phyloP scores from a whole-genome alignment of 2,888 invertebrate genomes.

The Alloplasta piceator region DNA sequence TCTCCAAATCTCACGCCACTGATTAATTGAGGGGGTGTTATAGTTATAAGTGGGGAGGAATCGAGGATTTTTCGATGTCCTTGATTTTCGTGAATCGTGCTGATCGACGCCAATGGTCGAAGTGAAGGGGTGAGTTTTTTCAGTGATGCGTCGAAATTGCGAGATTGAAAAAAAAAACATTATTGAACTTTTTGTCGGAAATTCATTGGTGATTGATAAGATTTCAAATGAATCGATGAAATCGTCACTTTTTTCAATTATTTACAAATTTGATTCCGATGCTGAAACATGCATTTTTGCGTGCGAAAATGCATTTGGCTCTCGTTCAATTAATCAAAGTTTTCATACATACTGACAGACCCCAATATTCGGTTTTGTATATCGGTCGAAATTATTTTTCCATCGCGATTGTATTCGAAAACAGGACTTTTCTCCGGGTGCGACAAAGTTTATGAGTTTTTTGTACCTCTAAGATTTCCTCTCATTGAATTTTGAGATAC shows the following conservation, averaged over 20 bases:
- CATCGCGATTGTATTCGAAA: conserved; percentile 7
- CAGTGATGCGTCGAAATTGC: no score
- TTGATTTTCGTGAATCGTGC: conserved; percentile 23
- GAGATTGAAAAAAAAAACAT: no score
- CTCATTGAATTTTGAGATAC: conserved; percentile 33
- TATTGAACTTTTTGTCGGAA: no score
- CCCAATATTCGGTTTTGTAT: not conserved
- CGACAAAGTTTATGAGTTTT: conserved; percentile 21
- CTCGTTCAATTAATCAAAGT: not conserved
- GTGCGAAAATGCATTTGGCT: no score
- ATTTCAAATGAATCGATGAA: not conserved
- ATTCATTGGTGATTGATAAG: not conserved
- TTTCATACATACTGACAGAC: not conserved
- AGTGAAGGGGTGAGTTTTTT: conserved; percentile 53
- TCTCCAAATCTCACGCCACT: no score
- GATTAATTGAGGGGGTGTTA: not conserved
- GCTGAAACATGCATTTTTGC: not conserved
- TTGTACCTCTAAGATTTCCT: conserved; percentile 23
- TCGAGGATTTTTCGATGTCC: conserved; percentile 34
- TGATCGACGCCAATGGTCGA: conserved; percentile 41
- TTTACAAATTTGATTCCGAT: not conserved
- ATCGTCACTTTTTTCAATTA: not conserved
- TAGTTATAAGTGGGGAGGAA: conserved; percentile 34
- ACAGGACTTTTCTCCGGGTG: conserved; percentile 20
- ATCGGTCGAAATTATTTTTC: not conserved